Percentiles rank a stretch among this genome's conserved stretches.
These are phyloP conservation scores for Brachymystax lenok DNA, from an alignment of 2,797 vertebrate species.

Conservation along the genomic window DNA sequence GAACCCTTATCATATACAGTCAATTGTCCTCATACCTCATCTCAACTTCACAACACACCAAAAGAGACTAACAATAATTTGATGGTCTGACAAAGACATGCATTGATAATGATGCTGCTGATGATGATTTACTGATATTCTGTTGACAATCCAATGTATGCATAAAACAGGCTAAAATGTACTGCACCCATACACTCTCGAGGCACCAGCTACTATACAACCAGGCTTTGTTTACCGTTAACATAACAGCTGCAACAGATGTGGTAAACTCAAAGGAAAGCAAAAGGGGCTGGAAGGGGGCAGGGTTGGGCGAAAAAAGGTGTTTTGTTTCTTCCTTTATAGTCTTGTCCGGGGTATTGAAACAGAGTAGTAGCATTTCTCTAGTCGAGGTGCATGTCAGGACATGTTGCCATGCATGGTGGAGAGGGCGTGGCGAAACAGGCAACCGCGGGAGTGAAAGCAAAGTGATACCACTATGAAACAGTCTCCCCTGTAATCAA, in stretches of 20 bases:
- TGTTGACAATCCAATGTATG: neutral
- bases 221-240: constrained; percentile 16
- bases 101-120: neutral
- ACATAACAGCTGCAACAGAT: constrained; percentile 44
- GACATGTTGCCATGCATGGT: constrained; percentile 63
- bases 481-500: neutral
- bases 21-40: neutral
- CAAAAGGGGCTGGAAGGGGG: constrained; percentile 22
- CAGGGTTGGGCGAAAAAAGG: neutral
- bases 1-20: neutral
- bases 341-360: neutral
- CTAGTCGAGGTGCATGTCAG: constrained; percentile 65
- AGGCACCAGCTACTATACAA: neutral
- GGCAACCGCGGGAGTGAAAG: constrained; percentile 48
- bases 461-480: constrained; percentile 11
- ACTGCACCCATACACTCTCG: neutral
- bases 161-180: neutral
- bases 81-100: neutral
- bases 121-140: too few species aligned
- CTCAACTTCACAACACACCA: neutral
- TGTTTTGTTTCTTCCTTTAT: constrained; percentile 11
- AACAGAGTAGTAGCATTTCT: constrained; percentile 12
- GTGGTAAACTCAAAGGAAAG: constrained; percentile 31
- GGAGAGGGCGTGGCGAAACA: constrained; percentile 41
- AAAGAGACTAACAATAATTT: neutral